phyloP scores from a whole-genome alignment of 2,113 vertebrate species.

The Actinemys pallida region DNA sequence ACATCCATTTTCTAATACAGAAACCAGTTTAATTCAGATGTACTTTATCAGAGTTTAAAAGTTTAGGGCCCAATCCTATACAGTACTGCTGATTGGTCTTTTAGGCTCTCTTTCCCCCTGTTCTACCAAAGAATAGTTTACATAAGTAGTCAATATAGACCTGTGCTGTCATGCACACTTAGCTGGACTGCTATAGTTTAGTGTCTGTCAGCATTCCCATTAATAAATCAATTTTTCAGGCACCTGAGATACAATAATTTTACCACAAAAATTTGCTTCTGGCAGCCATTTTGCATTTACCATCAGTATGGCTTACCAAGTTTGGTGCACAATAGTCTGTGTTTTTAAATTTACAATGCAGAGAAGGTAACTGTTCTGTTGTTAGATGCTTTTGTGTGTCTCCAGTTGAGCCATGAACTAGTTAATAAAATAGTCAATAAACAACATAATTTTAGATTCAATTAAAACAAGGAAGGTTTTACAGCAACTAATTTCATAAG shows the following conservation, averaged over 20 bases:
- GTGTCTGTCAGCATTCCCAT: rapidly evolving
- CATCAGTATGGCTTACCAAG: background rate
- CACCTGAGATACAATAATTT: background rate
- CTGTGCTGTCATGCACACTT: rapidly evolving
- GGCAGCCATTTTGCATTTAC: background rate
- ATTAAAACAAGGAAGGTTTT: background rate
- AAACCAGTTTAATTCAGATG: background rate
- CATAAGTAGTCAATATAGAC: background rate
- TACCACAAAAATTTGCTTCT: background rate
- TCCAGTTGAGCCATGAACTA: background rate
- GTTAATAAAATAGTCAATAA: background rate
- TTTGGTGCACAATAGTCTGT: background rate
- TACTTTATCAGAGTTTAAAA: background rate
- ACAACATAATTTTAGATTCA: background rate
- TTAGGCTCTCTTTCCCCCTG: background rate
- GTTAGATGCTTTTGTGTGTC: background rate
- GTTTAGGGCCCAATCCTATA: rapidly evolving
- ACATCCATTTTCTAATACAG: background rate
- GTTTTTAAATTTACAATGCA: background rate
- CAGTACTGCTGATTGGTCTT: background rate
- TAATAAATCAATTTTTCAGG: background rate
- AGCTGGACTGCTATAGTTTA: background rate
- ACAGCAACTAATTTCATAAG: background rate
- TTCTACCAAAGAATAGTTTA: background rate
- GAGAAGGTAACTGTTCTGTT: rapidly evolving